These are phyloP conservation scores for Cyphomyrus discorhynchus DNA, from an alignment of 2,113 vertebrate species.

Conservation along the genomic window DNA sequence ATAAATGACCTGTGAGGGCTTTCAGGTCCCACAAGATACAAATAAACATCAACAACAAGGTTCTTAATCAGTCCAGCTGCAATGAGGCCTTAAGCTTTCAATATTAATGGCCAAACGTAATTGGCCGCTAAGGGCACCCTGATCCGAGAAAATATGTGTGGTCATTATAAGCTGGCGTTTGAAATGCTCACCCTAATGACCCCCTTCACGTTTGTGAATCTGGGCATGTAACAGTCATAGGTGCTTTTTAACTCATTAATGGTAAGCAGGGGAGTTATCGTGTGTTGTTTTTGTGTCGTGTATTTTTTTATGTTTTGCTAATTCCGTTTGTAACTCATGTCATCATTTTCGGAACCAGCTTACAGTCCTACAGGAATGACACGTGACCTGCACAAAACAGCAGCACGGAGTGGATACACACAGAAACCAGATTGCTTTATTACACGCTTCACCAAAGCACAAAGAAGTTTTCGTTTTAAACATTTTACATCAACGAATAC, in stretches of 20 bases:
- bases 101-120: slow-evolving; percentile 15
- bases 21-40: slow-evolving; percentile 7
- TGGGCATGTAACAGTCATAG: neutral
- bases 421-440: neutral
- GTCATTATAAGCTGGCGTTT: neutral
- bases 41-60: neutral
- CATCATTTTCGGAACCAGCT: neutral
- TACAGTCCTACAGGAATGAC: neutral
- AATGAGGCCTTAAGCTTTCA: slow-evolving; percentile 25
- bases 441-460: neutral
- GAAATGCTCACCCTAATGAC: neutral
- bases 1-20: slow-evolving; percentile 22
- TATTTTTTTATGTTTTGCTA: neutral
- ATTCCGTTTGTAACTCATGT: neutral
- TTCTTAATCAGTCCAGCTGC: slow-evolving; percentile 19
- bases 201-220: neutral
- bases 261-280: neutral
- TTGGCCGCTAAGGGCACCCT: slow-evolving; percentile 17
- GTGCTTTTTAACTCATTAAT: neutral
- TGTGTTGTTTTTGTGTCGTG: neutral
- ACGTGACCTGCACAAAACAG: neutral
- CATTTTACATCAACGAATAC: slow-evolving; percentile 13
- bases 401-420: neutral
- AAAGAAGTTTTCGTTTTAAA: neutral
- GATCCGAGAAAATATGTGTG: neutral